Conservation (phyloP, 2,888 invertebrate species). For the Euzetes globulus region DNA sequence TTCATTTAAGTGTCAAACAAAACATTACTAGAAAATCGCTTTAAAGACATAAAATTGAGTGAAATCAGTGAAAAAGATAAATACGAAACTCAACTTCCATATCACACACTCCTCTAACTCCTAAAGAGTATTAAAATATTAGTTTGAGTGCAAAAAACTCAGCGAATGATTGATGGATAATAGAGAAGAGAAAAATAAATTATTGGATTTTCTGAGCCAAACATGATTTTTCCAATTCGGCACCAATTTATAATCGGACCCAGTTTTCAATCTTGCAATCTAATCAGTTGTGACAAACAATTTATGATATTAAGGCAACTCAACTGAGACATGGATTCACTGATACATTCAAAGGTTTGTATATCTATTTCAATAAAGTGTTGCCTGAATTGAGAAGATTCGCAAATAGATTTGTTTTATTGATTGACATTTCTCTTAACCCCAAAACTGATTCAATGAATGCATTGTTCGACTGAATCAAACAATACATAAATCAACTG, state of each 20-base stretch:
- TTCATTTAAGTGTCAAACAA: no score
- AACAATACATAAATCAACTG: no score
- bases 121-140: slow-evolving; percentile 1
- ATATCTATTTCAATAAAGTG: not conserved
- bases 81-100: not conserved
- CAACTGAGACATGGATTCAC: not conserved
- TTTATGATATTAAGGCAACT: not conserved
- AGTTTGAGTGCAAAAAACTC: not conserved
- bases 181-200: not conserved
- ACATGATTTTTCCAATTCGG: not conserved
- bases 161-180: not conserved
- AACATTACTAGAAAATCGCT: no score
- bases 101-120: not conserved
- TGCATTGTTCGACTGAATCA: no score
- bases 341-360: not conserved
- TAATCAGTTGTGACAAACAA: not conserved
- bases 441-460: no score
- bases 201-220: not conserved
- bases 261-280: not conserved
- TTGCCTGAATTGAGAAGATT: not conserved
- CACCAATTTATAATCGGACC: not conserved
- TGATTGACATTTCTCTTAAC: no score
- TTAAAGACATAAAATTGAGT: no score
- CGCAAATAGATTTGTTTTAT: no score
- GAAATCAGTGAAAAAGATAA: no score